A percentile compares a stretch with the other conserved stretches of the same genome.
Evolutionary conservation across 2,113 vertebrate species (phyloP).

Genomic region (Ochotona curzoniae): DNA sequence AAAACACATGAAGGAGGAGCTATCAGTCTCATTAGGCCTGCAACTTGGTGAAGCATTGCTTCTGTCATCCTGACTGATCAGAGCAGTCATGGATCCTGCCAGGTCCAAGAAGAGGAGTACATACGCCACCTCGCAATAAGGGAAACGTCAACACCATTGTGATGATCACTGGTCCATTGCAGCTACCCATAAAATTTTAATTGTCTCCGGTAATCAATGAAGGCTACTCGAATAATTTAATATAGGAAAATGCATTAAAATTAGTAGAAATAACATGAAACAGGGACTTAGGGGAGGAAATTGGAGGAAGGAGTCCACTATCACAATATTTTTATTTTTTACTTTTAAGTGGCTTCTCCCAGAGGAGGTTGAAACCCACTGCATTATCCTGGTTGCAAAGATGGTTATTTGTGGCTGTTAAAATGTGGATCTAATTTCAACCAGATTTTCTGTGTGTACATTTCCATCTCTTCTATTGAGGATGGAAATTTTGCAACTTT

Average conservation of each 20-base stretch:
- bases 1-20: background rate
- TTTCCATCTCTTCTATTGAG: background rate
- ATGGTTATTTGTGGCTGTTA: background rate
- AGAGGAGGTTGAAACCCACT: background rate
- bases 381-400: background rate
- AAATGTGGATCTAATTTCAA: background rate
- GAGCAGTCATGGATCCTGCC: background rate
- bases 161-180: background rate
- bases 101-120: background rate
- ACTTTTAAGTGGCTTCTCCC: conserved; percentile 8
- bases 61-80: background rate
- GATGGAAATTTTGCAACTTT: background rate
- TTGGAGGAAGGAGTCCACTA: background rate
- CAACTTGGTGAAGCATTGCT: background rate
- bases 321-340: background rate
- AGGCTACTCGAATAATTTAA: background rate
- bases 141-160: background rate
- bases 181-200: background rate
- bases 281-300: background rate
- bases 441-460: background rate
- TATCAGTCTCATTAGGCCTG: background rate
- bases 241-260: background rate
- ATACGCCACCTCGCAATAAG: background rate
- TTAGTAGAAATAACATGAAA: background rate
- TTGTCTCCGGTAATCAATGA: background rate